These are phyloP conservation scores for Aphaenogaster floridana DNA, from an alignment of 1,140 invertebrate species.

Conservation along the genomic window DNA sequence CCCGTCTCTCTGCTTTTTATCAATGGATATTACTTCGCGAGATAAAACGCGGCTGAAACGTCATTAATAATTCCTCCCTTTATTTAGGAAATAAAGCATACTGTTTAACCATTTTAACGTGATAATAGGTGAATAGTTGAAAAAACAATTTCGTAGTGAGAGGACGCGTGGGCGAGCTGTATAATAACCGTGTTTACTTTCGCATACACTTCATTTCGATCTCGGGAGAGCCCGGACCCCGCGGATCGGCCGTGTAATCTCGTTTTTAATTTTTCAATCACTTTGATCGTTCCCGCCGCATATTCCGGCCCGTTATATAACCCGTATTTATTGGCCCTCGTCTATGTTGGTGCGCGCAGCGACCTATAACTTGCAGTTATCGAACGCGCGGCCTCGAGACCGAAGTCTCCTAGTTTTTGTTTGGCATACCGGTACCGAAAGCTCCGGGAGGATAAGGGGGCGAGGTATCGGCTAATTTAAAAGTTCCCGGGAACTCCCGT, in stretches of 20 bases:
- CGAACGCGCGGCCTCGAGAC: slow-evolving; percentile 46
- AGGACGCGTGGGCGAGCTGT: not conserved
- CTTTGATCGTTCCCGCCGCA: slow-evolving; percentile 61
- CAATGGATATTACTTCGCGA: slow-evolving; percentile 2
- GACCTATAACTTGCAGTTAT: slow-evolving; percentile 69
- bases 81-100: slow-evolving; percentile 18
- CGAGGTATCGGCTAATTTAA: slow-evolving; percentile 76
- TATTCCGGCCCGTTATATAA: slow-evolving; percentile 33
- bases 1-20: not conserved
- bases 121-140: slow-evolving; percentile 6
- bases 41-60: not conserved
- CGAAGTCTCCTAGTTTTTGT: slow-evolving; percentile 70
- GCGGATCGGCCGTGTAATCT: slow-evolving; percentile 4
- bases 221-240: not conserved
- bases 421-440: slow-evolving; percentile 65
- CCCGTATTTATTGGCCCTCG: slow-evolving; percentile 64
- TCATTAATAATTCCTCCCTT: slow-evolving; percentile 1
- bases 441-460: slow-evolving; percentile 17
- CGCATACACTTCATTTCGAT: slow-evolving; percentile 44
- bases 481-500: slow-evolving; percentile 77
- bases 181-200: slow-evolving; percentile 33
- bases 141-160: not conserved
- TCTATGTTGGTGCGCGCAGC: not conserved
- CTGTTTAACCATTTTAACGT: not conserved
- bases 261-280: slow-evolving; percentile 65